Evolutionary conservation across 2,113 vertebrate species (phyloP), one percentile per base, ranked within the genome.

Genomic region (Fukomys damarensis): DNA sequence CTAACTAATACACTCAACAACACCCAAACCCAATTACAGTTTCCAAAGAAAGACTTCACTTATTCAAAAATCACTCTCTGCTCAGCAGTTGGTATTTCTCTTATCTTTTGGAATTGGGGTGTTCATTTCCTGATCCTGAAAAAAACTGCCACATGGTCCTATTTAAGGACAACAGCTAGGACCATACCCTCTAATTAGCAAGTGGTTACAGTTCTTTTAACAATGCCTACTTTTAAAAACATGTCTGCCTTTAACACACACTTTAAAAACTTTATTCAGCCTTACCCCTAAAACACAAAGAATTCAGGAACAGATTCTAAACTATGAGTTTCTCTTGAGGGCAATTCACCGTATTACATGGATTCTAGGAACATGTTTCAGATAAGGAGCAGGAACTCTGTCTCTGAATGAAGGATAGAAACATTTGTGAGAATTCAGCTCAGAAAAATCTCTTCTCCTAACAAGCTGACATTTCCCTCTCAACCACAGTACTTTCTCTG

Each of bases 101-200:
- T 87, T 96, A 72, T 95, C 94, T 96, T 89, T 80, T 91, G 74
- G 91, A 96, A 88, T 43, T 56, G 24, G 86, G 72, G 20, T 68
- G n/a, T 95, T 93, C 68, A 94, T 70, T 95, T 92, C 32, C 87
- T 95, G 86, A 83, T 54, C 28, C 63, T 87, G 89, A 81, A 87
- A 86, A 85, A 92, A 95, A 76, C 70, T 91, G 38, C 22, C 63
- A 93, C 89, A 56, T 32, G 65, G 56, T 59, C 38, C 38, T 65
- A 91, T 70, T 87, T 93, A 68, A 92, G 90, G 59, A 68, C 58
- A 92, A 74, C n/a, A 14, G n/a, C 70, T 72, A 87, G 65, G 70
- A 74, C 77, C 72, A 93, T 59, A 7, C 30, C 65, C 26, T 82
- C 92, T 49, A 82, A n/a, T 94, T 84, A 86, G 41, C n/a, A 72